A percentile compares a stretch with the other conserved stretches of the same genome.
Conservation (phyloP, 2,888 invertebrate species). For the Standfussiana lucernea region DNA sequence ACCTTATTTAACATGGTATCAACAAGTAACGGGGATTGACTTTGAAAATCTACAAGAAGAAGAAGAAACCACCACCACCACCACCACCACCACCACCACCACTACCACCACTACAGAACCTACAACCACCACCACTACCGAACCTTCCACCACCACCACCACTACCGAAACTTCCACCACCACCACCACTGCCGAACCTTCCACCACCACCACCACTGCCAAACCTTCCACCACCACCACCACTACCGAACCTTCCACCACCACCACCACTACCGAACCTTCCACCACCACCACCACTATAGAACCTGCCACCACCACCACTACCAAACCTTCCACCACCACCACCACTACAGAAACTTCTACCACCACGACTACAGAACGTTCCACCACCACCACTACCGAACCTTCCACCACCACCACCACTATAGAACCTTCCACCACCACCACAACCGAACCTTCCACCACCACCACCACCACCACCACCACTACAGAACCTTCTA, state of each 20-base stretch:
- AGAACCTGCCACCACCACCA: not conserved
- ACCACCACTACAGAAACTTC: not conserved
- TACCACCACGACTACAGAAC: not conserved
- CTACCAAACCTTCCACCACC: not conserved
- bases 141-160: not conserved
- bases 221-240: not conserved
- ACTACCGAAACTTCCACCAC: not conserved
- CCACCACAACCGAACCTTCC: too few species aligned
- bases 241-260: not conserved
- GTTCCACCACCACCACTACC: not conserved
- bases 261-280: not conserved
- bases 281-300: not conserved
- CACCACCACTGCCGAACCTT: not conserved
- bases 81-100: not conserved
- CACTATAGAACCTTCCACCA: not conserved
- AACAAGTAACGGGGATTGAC: constrained; percentile 78
- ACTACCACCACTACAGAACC: not conserved
- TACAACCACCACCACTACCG: not conserved
- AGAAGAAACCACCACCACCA: constrained; percentile 34
- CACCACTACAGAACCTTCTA: not conserved
- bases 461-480: too few species aligned
- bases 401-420: not conserved
- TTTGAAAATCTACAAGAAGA: constrained; percentile 79
- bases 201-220: not conserved
- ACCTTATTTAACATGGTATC: constrained; percentile 83